These are phyloP conservation scores for Batillaria attramentaria DNA, from an alignment of 1,140 invertebrate genomes.

Conservation along the genomic window DNA sequence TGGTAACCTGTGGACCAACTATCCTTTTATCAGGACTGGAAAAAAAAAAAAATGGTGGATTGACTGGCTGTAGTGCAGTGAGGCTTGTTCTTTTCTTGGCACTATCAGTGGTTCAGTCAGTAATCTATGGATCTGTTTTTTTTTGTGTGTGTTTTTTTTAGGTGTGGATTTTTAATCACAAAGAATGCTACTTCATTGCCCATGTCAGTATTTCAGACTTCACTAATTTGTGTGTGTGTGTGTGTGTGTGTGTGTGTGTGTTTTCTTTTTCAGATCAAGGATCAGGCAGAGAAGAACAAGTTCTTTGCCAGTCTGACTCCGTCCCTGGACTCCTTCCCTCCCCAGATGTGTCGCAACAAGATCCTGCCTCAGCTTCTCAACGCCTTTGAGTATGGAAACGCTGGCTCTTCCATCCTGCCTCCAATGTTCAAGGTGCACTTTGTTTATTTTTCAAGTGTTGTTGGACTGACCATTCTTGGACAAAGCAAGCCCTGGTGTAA, in stretches of 20 bases:
- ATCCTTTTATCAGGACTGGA: too few relatives aligned
- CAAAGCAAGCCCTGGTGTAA: too few relatives aligned
- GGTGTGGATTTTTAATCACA: too few relatives aligned
- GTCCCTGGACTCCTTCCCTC: slow-evolving; percentile 93
- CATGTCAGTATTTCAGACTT: too few relatives aligned
- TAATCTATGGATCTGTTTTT: background rate
- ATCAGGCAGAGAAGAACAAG: slow-evolving; percentile 73
- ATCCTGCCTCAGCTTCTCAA: slow-evolving; percentile 94
- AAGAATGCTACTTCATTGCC: too few relatives aligned
- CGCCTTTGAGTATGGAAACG: slow-evolving; percentile 95
- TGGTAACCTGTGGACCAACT: too few relatives aligned
- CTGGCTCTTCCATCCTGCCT: slow-evolving; percentile 73
- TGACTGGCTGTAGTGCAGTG: too few relatives aligned
- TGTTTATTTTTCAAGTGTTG: too few relatives aligned
- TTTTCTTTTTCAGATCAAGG: slow-evolving; percentile 72
- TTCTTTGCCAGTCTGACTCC: slow-evolving; percentile 91
- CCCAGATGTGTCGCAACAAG: slow-evolving; percentile 92
- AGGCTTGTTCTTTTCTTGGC: too few relatives aligned
- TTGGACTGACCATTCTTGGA: too few relatives aligned
- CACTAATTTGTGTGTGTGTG: background rate
- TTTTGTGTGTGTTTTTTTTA: background rate
- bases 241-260: slow-evolving; percentile 7
- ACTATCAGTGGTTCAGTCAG: too few relatives aligned
- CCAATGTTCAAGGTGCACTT: slow-evolving; percentile 75
- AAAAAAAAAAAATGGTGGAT: too few relatives aligned